Evolutionary conservation across 1,140 invertebrate genomes (phyloP).

Genomic region (Hypsibius dujardini): DNA sequence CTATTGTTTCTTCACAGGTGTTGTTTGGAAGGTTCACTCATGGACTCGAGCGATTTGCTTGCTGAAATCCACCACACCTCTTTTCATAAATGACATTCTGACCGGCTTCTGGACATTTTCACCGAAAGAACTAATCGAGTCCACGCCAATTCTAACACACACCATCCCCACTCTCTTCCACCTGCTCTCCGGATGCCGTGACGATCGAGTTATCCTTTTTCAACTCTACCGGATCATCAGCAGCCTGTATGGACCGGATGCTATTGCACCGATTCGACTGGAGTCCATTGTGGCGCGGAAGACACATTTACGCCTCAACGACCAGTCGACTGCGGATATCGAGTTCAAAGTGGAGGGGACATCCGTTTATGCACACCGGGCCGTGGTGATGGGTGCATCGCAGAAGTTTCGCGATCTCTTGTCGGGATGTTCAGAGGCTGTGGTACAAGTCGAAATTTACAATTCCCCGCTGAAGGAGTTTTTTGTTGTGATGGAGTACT

Average conservation of each 20-base stretch:
- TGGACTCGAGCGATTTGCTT: too few species aligned
- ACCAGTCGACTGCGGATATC: constrained; percentile 70
- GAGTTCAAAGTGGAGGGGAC: constrained; percentile 73
- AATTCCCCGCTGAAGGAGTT: not conserved
- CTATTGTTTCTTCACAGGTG: too few species aligned
- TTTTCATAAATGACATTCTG: too few species aligned
- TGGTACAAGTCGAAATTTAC: not conserved
- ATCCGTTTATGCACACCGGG: constrained; percentile 83
- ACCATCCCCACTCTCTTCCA: not conserved
- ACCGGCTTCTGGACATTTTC: too few species aligned
- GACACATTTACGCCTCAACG: constrained; percentile 64
- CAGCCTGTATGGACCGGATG: not conserved
- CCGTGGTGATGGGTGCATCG: constrained; percentile 72
- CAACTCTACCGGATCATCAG: too few species aligned
- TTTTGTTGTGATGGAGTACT: constrained; percentile 65
- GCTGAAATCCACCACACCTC: too few species aligned
- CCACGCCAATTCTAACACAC: not conserved
- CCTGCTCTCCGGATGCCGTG: not conserved
- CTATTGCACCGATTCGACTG: not conserved
- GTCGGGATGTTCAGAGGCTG: not conserved
- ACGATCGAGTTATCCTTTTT: too few species aligned
- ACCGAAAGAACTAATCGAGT: not conserved
- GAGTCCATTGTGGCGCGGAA: not conserved
- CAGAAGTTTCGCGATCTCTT: constrained; percentile 41
- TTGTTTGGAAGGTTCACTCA: too few species aligned